Base-by-base conservation (phyloP, 1,140 invertebrate species). In the Bursaphelenchus mucronatus region DNA sequence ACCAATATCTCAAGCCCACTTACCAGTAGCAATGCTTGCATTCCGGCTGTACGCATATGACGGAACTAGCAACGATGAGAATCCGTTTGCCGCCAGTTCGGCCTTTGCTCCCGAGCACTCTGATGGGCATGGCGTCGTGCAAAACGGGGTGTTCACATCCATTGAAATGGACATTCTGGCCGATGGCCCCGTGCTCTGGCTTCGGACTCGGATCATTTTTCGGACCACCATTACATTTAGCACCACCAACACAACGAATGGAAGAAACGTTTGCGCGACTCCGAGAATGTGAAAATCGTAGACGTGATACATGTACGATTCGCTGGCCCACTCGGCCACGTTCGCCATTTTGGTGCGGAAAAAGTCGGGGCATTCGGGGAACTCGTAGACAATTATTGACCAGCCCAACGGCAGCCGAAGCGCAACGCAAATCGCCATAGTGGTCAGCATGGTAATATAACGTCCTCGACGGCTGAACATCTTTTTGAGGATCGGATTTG, bases 201-300 rank as follows among this genome's bases (percentile, higher is more conserved):
- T 7, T 41, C 64, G 45, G 40, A 57, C 52, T 9, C 49, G 15
- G n/a, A 53, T 19, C 15, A 71, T 17, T 6, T 44, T 43, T 9
- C 15, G 30, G 0, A 69, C 47, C 43, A 65, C 58, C 21, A 76
- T 58, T 51, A 71, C 57, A 57, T 76, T 76, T 10, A 77, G 52
- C 40, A 61, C 51, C 13, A 76, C 58, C 5, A 76, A 52, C 1
- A 77, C 57, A 44, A 76, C n/a, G 51, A 76, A 76, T 21, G 74
- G 74, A 43, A 76, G 45, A 49, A 71, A 39, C 2, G 69, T 75
- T 63, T 76, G 74, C 30, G 67, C 57, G 57, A 76, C 63, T 3
- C 63, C 65, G 51, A 75, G 55, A 5, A 74, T 15, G 39, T 76
- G 54, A 11, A 77, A 75, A 43, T 76, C 74, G 39, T 68, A 76